Percentiles rank a stretch among this genome's conserved stretches.
Evolutionary conservation across 2,113 vertebrate species (phyloP).

Genomic region (Paramisgurnus dabryanus): DNA sequence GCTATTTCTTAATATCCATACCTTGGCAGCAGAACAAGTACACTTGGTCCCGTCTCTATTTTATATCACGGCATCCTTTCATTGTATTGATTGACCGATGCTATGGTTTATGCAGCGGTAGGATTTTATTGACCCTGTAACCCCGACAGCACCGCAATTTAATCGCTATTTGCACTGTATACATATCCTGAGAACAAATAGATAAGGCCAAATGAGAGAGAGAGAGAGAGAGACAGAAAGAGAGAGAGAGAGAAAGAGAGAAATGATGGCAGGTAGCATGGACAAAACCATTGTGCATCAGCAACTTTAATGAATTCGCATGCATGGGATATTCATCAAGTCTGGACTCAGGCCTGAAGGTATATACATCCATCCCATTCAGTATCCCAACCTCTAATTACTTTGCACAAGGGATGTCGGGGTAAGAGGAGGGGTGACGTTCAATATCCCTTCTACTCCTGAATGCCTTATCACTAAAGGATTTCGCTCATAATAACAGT

Average conservation of each 20-base stretch:
- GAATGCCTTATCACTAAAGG: constrained; percentile 63
- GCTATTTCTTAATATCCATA: not conserved
- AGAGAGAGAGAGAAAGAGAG: constrained; percentile 9
- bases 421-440: constrained; percentile 45
- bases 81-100: constrained; percentile 31
- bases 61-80: not conserved
- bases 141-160: constrained; percentile 6
- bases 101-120: constrained; percentile 31
- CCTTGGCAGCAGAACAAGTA: not conserved
- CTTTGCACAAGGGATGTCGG: constrained; percentile 55
- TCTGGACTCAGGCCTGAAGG: constrained; percentile 59
- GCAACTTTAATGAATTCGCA: constrained; percentile 61
- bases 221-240: not conserved
- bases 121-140: constrained; percentile 17
- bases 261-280: constrained; percentile 42
- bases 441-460: constrained; percentile 58
- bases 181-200: constrained; percentile 32
- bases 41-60: not conserved
- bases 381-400: constrained; percentile 64
- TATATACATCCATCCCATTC: constrained; percentile 52
- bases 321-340: constrained; percentile 63
- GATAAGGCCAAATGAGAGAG: too few relatives aligned
- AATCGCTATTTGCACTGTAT: constrained; percentile 7
- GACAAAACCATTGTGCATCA: constrained; percentile 53
- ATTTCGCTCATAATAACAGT: constrained; percentile 58